A percentile compares a stretch with the other conserved stretches of the same genome.
phyloP scores from a whole-genome alignment of 2,797 vertebrate species.

The Poeciliopsis infans region DNA sequence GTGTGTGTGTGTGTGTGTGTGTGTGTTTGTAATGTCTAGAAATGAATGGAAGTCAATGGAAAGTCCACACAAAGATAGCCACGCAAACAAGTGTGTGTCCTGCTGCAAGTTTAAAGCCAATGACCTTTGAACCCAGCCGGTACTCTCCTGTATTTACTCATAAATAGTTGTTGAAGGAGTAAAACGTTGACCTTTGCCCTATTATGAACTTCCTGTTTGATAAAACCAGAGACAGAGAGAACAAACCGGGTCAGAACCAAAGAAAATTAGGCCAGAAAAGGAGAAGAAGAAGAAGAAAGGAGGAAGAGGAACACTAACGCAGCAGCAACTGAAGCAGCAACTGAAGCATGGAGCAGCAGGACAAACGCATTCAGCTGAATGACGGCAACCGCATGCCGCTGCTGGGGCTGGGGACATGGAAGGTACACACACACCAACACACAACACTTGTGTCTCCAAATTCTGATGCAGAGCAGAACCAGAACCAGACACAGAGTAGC shows the following conservation, averaged over 20 bases:
- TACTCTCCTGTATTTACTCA: conserved; percentile 45
- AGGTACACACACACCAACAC: conserved; percentile 54
- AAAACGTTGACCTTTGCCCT: conserved; percentile 56
- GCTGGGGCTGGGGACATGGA: conserved; percentile 84
- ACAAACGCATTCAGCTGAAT: conserved; percentile 69
- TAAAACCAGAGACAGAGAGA: conserved; percentile 33
- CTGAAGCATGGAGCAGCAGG: conserved; percentile 33
- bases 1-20: not conserved
- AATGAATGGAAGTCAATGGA: no score
- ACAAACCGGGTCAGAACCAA: not conserved
- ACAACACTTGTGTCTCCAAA: no score
- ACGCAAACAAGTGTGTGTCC: not conserved
- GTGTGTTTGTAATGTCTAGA: not conserved
- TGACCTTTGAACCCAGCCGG: conserved; percentile 67
- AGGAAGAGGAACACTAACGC: conserved; percentile 34
- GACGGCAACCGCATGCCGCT: conserved; percentile 78
- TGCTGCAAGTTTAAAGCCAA: conserved; percentile 24
- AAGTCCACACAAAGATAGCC: no score
- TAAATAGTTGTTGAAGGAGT: conserved; percentile 41
- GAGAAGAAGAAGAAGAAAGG: conserved; percentile 33
- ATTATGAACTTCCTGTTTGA: conserved; percentile 76
- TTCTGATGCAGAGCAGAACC: no score
- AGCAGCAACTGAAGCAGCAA: no score
- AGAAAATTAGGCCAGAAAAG: not conserved
- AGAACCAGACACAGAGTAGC: no score